These are phyloP conservation scores for Salvelinus sp. DNA, from an alignment of 2,113 vertebrate genomes.

Conservation along the genomic window DNA sequence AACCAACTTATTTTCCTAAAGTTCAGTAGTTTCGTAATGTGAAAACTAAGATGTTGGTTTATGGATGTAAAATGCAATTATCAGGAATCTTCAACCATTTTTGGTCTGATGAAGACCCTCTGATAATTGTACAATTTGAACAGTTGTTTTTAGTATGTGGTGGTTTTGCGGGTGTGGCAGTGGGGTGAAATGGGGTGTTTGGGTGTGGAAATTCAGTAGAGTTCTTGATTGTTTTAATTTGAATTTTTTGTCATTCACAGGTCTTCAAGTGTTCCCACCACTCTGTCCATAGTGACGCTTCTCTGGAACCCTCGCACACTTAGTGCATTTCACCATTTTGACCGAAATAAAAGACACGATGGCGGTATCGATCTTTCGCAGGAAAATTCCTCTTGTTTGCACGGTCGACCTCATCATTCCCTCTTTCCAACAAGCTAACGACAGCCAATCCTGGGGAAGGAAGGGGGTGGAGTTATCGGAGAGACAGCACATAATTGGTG, in stretches of 20 bases:
- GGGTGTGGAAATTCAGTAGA: not conserved
- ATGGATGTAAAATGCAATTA: not conserved
- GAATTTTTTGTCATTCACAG: constrained; percentile 46
- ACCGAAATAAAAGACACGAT: constrained; percentile 70
- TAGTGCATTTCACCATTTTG: constrained; percentile 71
- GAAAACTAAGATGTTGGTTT: not conserved
- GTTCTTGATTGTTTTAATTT: not conserved
- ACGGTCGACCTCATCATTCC: constrained; percentile 71
- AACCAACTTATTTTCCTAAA: not conserved
- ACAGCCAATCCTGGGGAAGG: constrained; percentile 70
- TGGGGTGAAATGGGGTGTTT: not conserved
- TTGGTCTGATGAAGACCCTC: not conserved
- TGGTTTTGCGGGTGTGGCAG: not conserved
- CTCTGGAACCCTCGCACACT: constrained; percentile 49
- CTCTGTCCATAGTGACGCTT: constrained; percentile 50
- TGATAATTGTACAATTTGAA: not conserved
- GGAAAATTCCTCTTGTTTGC: constrained; percentile 74
- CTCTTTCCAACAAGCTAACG: constrained; percentile 78
- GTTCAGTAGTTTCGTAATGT: not conserved
- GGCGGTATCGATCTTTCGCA: constrained; percentile 75
- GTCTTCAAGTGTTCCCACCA: constrained; percentile 59
- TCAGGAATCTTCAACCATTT: not conserved
- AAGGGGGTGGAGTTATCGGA: constrained; percentile 74
- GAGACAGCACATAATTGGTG: constrained; percentile 80
- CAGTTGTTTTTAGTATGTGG: not conserved